Evolutionary conservation across 2,797 vertebrate genomes (phyloP).

Genomic region (Poliocrania exsul): DNA sequence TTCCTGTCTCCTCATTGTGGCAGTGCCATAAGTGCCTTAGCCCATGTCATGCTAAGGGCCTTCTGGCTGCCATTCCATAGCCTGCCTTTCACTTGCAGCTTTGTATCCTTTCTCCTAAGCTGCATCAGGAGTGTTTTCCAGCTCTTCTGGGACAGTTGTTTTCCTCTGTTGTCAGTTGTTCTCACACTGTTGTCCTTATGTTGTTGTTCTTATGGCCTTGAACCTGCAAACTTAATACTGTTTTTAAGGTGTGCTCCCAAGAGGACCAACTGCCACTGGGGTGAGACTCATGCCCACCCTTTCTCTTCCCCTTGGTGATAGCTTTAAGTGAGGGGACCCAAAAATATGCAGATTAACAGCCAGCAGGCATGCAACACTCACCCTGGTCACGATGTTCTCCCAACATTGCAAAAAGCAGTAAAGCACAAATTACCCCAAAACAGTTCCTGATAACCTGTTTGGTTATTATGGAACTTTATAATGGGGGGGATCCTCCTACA

Average conservation of each 20-base stretch:
- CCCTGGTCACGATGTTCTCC: not conserved
- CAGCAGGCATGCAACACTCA: not conserved
- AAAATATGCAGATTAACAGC: not conserved
- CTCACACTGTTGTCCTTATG: not conserved
- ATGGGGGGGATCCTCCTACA: not conserved
- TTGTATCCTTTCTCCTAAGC: not conserved
- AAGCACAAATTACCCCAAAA: not conserved
- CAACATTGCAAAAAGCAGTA: accelerated
- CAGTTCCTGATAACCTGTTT: not conserved
- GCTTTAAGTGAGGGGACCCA: not conserved
- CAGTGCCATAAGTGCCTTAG: not conserved
- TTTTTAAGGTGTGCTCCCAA: not conserved
- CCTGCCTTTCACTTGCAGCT: not conserved
- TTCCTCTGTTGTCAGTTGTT: not conserved
- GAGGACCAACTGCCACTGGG: not conserved
- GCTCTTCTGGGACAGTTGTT: not conserved
- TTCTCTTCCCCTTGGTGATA: not conserved
- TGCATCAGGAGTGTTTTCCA: not conserved
- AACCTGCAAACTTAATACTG: not conserved
- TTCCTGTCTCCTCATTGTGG: not conserved
- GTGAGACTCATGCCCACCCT: not conserved
- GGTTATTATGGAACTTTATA: not conserved
- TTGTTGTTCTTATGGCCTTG: not conserved
- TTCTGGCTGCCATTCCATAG: not conserved
- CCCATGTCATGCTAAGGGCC: not conserved